Conservation (phyloP, 1,140 invertebrate genomes). For the Steinernema khuongi region DNA sequence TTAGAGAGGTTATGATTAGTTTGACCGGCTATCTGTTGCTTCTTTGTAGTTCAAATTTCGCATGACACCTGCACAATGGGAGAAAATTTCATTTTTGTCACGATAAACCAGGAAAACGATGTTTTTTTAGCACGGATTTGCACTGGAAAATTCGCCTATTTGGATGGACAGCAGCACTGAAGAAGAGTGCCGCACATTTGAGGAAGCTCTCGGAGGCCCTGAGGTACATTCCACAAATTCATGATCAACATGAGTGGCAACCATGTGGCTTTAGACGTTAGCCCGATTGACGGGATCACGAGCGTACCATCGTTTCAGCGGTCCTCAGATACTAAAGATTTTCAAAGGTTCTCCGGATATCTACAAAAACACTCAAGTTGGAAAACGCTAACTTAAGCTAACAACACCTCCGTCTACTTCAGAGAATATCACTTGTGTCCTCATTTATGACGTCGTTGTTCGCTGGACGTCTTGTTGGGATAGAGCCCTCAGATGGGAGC, state of each 20-base stretch:
- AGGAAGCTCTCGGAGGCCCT: constrained; percentile 72
- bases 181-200: constrained; percentile 72
- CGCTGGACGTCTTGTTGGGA: constrained; percentile 79
- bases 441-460: constrained; percentile 83
- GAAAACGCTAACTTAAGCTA: constrained; percentile 28
- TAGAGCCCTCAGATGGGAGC: constrained; percentile 84
- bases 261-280: constrained; percentile 66
- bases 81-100: not conserved
- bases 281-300: constrained; percentile 80
- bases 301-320: constrained; percentile 88
- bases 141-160: constrained; percentile 75
- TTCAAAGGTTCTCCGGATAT: constrained; percentile 68
- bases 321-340: constrained; percentile 83
- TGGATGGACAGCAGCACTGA: constrained; percentile 93
- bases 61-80: too few relatives aligned
- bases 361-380: constrained; percentile 74
- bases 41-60: too few relatives aligned
- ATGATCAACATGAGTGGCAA: too few relatives aligned
- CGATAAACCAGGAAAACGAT: too few relatives aligned
- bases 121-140: constrained; percentile 64
- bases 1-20: too few relatives aligned
- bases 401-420: constrained; percentile 53
- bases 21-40: too few relatives aligned
- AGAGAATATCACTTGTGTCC: constrained; percentile 84
- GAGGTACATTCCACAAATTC: too few relatives aligned